phyloP scores from a whole-genome alignment of 1,140 invertebrate genomes.

The Battus philenor region DNA sequence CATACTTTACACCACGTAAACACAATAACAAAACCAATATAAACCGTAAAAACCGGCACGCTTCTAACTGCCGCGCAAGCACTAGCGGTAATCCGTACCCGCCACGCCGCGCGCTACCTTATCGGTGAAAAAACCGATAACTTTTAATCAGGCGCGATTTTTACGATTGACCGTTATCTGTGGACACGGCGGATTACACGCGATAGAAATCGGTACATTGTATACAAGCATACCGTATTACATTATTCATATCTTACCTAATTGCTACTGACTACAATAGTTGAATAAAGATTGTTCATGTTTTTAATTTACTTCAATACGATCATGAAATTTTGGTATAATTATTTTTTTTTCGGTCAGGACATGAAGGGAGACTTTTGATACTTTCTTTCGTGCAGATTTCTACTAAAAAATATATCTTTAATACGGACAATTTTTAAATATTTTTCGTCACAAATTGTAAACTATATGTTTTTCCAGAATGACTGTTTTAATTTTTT shows the following conservation, averaged over 20 bases:
- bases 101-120: constrained; percentile 21
- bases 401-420: no score
- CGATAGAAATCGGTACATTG: constrained; percentile 56
- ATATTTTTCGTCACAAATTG: no score
- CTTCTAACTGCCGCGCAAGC: constrained; percentile 16
- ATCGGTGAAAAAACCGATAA: constrained; percentile 43
- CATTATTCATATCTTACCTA: constrained; percentile 21
- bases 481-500: no score
- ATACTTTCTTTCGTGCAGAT: no score
- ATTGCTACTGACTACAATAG: no score
- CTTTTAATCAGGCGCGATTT: constrained; percentile 61
- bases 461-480: no score
- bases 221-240: constrained; percentile 23
- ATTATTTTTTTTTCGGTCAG: no score
- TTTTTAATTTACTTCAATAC: no score
- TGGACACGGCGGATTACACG: constrained; percentile 66
- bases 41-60: constrained; percentile 17
- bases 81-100: constrained; percentile 19
- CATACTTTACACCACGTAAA: not conserved
- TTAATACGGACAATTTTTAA: no score
- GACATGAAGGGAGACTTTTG: no score
- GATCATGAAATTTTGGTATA: no score
- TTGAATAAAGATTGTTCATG: no score
- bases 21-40: not conserved
- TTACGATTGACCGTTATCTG: constrained; percentile 62